Conservation (phyloP, 2,113 vertebrate species). For the Heptranchias perlo region DNA sequence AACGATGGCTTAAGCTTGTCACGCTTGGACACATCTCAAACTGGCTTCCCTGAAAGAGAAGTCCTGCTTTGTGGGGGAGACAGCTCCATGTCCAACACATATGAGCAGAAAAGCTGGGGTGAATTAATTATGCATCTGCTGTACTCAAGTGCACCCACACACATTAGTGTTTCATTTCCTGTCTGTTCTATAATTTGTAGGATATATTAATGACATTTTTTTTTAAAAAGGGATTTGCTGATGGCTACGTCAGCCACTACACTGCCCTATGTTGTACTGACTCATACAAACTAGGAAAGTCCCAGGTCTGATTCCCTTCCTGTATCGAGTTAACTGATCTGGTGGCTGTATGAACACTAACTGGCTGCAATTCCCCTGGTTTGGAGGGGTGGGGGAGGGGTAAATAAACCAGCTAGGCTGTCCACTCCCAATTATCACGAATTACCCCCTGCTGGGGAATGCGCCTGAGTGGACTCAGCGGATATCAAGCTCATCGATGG, state of each 20-base stretch:
- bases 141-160: background rate
- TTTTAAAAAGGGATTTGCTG: background rate
- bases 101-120: background rate
- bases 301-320: background rate
- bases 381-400: background rate
- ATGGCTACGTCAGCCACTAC: background rate
- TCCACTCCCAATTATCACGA: background rate
- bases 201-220: background rate
- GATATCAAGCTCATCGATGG: background rate
- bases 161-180: background rate
- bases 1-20: background rate
- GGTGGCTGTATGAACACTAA: background rate
- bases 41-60: too few species aligned
- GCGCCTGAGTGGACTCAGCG: background rate
- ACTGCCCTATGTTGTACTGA: background rate
- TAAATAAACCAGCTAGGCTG: background rate
- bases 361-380: background rate
- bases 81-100: background rate
- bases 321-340: background rate
- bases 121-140: background rate
- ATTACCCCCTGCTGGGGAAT: background rate
- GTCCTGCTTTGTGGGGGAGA: background rate
- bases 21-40: background rate
- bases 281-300: background rate
- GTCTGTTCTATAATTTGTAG: background rate